Evolutionary conservation across 2,888 invertebrate genomes (phyloP).

Genomic region (Frankliniella intonsa): DNA sequence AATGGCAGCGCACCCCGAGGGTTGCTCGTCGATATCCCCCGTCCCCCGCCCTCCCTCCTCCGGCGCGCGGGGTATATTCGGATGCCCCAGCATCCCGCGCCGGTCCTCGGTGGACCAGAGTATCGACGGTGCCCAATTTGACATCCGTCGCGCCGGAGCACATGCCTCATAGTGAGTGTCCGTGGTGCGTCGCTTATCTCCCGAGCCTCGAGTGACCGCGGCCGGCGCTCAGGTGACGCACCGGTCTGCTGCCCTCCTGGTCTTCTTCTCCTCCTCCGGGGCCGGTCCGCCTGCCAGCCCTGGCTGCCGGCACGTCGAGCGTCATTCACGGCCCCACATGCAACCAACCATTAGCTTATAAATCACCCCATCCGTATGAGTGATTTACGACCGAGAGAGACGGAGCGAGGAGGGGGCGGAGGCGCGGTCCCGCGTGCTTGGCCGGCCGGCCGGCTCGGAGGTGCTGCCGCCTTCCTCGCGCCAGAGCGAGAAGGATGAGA

Average conservation of each 20-base stretch:
- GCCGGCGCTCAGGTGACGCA: no score
- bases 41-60: not conserved
- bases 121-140: not conserved
- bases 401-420: not conserved
- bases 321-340: slow-evolving; percentile 16
- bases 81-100: not conserved
- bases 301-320: no score
- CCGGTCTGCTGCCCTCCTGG: no score
- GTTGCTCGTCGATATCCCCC: not conserved
- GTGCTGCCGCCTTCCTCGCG: not conserved
- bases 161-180: not conserved
- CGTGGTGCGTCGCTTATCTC: not conserved
- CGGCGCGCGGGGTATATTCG: not conserved
- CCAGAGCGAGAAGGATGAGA: not conserved
- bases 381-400: slow-evolving; percentile 4
- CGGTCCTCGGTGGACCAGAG: not conserved
- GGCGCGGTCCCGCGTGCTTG: not conserved
- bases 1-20: not conserved
- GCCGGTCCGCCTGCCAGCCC: no score
- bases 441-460: not conserved
- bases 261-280: no score
- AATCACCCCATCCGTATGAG: slow-evolving; percentile 4
- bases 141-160: not conserved
- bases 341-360: slow-evolving; percentile 22
- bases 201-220: not conserved